Base-by-base conservation (phyloP, 2,113 vertebrate species). In the Salvelinus namaycush region DNA sequence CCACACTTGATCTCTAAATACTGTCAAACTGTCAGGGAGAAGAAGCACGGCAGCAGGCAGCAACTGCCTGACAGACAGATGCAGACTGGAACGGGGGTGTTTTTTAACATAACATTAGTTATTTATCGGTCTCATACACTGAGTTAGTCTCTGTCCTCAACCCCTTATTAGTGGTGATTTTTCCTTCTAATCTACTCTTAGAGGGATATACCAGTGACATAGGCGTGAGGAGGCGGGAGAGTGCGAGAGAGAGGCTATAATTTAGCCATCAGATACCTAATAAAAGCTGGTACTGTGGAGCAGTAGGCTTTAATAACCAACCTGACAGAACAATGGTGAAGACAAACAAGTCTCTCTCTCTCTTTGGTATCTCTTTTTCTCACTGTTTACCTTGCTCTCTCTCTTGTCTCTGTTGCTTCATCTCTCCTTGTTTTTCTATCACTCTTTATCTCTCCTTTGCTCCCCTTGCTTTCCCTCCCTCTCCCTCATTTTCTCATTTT, bases 151-250 rank as follows among this genome's bases (percentile, higher is more conserved):
- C 51, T 76, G 79, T 65, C 77, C 16, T 80, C 57, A 84, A 79
- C 87, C 80, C 80, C 82, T 66, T 49, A 72, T 74, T 82, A 79
- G 86, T 86, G 59, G 72, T 24, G 69, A 76, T 76, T 88, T 83
- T 86, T 24, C 62, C 16, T 82, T 81, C 60, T 84, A 77, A 84
- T 88, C 65, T 83, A 70, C 85, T 89, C 65, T 77, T 85, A 70
- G 74, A 82, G 66, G 81, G 72, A 83, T 76, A 82, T 82, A 82
- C 44, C 7, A 51, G 51, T 54, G 29, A 84, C 70, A 79, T 57
- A 6, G 65, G 81, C 75, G 79, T 26, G 51, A 5, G 76, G 49
- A 74, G 78, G 59, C 22, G 51, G 51, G 76, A 51, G 72, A 72
- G 76, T 0, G 60, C 12, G 27, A 39, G 39, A 44, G 39, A 16